Base-by-base conservation (phyloP, 2,113 vertebrate genomes). In the Haemorhous mexicanus region DNA sequence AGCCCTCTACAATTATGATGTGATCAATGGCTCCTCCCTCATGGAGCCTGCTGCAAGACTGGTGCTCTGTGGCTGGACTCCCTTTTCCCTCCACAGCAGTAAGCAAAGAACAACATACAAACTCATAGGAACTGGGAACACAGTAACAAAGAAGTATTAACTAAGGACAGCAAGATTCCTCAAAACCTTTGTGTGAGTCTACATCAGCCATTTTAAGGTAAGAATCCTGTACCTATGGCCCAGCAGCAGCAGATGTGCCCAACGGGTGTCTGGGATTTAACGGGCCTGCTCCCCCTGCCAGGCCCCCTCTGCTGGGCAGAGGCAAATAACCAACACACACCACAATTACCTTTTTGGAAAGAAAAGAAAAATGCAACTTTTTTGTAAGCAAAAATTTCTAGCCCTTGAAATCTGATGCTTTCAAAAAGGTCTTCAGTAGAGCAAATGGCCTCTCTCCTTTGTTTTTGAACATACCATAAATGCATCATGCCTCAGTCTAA, bases 231-330 rank as follows among this genome's bases (percentile, higher is more conserved):
- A 33, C 7, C 47, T 12, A 4, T 3, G 35, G n/a, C 49, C 28
- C 41, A 52, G 50, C 50, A 52, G 49, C 19, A 3, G 74, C 0
- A 24, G 55, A 15, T 19, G 43, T 32, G 35, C 58, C 64, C 66
- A 43, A 2, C 37, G 2, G 7, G 10, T 11, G 3, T 3, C 63
- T 1, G 1, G n/a, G n/a, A n/a, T 30, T 11, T 2, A 9, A 6
- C 30, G 5, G 8, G 11, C 49, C 50, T 53, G 50, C 10, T 53
- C 50, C 50, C 27, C 46, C 50, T 6, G 26, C 52, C 62, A 27
- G 7, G 8, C 27, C 37, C 26, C 1, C 72, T 10, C 32, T 12
- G 27, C 62, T 19, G 44, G 11, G 1, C 6, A 1, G 41, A 82
- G 32, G 39, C n/a, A 74, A 69, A 44, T 28, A 64, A 49, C 46